Percentiles rank a stretch among this genome's conserved stretches.
Evolutionary conservation across 37 sponge, comb jelly and placozoan species (phyloP).

Genomic region (Chondrilla cf. caribensis): DNA sequence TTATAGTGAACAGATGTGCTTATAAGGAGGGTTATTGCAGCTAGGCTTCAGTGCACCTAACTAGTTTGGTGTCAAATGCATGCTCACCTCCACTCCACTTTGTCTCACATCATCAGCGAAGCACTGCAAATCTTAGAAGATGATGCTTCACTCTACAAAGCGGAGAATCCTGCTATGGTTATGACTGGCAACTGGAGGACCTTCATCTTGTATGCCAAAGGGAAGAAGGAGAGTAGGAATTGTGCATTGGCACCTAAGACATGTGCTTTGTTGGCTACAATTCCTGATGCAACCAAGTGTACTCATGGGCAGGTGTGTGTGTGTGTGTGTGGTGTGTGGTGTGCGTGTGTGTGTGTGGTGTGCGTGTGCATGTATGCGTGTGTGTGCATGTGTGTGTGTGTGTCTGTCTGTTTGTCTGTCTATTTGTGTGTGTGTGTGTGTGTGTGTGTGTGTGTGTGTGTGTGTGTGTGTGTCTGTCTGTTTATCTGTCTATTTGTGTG

Average conservation of each 20-base stretch:
- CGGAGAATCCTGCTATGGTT: conserved; percentile 3
- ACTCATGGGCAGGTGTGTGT: conserved; percentile 47
- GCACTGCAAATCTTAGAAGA: neutral
- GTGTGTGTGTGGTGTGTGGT: neutral
- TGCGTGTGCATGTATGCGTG: neutral
- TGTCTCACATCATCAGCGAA: too few species aligned
- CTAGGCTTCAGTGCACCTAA: too few species aligned
- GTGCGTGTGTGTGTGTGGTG: neutral
- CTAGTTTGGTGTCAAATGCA: too few species aligned
- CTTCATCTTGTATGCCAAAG: conserved; percentile 43
- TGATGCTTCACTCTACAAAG: neutral
- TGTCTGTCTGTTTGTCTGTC: neutral
- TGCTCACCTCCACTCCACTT: too few species aligned
- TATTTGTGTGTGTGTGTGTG: conserved; percentile 5
- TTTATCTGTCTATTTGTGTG: neutral
- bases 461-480: conserved; percentile 1
- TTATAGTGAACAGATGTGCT: too few species aligned
- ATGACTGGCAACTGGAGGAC: conserved; percentile 17
- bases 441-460: conserved; percentile 1
- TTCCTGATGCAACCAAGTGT: conserved; percentile 54
- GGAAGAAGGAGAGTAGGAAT: conserved; percentile 45
- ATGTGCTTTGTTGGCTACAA: conserved; percentile 51
- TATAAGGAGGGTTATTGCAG: too few species aligned
- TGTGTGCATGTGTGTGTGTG: conserved; percentile 2
- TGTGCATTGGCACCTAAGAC: conserved; percentile 55